phyloP scores from a whole-genome alignment of 1,140 invertebrate species.

The Halictus rubicundus region DNA sequence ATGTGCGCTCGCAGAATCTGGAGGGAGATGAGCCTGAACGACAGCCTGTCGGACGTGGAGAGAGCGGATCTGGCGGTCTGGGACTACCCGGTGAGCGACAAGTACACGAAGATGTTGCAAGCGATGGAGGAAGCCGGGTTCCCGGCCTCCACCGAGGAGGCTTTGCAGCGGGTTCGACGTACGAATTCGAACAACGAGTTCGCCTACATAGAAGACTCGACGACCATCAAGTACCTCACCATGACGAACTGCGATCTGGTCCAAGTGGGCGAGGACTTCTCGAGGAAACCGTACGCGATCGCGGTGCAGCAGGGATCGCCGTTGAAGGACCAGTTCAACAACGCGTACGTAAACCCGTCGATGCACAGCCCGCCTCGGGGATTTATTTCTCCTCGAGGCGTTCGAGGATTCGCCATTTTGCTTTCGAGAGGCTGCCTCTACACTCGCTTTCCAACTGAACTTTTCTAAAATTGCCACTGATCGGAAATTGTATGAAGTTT shows the following conservation, averaged over 20 bases:
- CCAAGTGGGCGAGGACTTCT: slow-evolving; percentile 97
- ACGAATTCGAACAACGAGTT: slow-evolving; percentile 90
- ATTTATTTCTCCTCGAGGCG: not conserved
- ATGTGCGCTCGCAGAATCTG: slow-evolving; percentile 88
- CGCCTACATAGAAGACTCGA: slow-evolving; percentile 96
- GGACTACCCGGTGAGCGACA: slow-evolving; percentile 99
- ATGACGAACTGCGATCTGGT: slow-evolving; percentile 95
- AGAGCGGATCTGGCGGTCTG: slow-evolving; percentile 97
- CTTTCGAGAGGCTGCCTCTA: no score
- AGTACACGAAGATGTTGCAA: slow-evolving; percentile 99
- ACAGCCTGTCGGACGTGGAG: slow-evolving; percentile 93
- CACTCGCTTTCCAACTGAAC: no score
- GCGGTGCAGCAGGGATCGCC: slow-evolving; percentile 97
- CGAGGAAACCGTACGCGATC: slow-evolving; percentile 96
- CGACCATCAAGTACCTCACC: slow-evolving; percentile 92
- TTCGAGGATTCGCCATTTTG: not conserved
- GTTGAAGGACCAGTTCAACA: slow-evolving; percentile 94
- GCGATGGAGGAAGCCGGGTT: slow-evolving; percentile 95
- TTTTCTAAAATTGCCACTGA: no score
- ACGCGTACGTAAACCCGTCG: slow-evolving; percentile 85
- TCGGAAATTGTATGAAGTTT: no score
- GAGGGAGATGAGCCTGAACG: slow-evolving; percentile 98
- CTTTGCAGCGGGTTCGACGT: slow-evolving; percentile 88
- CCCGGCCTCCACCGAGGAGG: slow-evolving; percentile 88
- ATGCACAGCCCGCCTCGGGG: not conserved